These are phyloP conservation scores for Dysdera silvatica DNA, from an alignment of 1,140 invertebrate genomes.

Conservation along the genomic window DNA sequence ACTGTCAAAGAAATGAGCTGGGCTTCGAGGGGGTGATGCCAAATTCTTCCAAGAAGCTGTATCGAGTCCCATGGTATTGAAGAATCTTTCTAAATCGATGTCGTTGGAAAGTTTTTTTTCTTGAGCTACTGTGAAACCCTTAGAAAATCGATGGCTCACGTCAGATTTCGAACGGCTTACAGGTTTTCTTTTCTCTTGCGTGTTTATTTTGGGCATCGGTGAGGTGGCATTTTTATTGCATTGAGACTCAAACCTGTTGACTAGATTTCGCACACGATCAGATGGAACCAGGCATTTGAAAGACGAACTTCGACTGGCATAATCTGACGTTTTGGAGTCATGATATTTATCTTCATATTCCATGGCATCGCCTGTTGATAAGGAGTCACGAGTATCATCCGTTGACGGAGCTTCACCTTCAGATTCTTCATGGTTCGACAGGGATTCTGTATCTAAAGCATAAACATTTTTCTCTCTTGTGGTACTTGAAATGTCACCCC, in stretches of 20 bases:
- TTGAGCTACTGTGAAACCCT: background rate
- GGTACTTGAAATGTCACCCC: no score
- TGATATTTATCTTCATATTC: slow-evolving; percentile 10
- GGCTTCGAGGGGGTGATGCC: slow-evolving; percentile 1
- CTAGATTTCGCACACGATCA: slow-evolving; percentile 19
- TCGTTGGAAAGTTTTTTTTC: slow-evolving; percentile 36
- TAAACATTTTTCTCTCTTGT: no score
- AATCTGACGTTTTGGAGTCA: slow-evolving; percentile 28
- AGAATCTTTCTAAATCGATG: slow-evolving; percentile 54
- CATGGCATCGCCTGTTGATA: slow-evolving; percentile 1
- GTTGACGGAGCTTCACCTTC: no score
- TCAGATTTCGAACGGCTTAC: slow-evolving; percentile 63
- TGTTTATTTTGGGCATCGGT: slow-evolving; percentile 34
- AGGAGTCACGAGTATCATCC: no score
- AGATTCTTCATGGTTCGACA: no score
- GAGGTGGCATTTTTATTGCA: background rate
- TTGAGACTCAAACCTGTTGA: slow-evolving; percentile 14
- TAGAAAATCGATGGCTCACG: slow-evolving; percentile 47
- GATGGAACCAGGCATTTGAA: slow-evolving; percentile 38
- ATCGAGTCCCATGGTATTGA: slow-evolving; percentile 77
- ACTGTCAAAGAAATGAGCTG: slow-evolving; percentile 19
- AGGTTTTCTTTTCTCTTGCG: background rate
- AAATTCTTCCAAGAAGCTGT: background rate
- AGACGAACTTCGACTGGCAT: slow-evolving; percentile 28
- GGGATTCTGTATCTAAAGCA: no score